These are phyloP conservation scores for Catocala nupta DNA, from an alignment of 2,888 invertebrate species.

Conservation along the genomic window DNA sequence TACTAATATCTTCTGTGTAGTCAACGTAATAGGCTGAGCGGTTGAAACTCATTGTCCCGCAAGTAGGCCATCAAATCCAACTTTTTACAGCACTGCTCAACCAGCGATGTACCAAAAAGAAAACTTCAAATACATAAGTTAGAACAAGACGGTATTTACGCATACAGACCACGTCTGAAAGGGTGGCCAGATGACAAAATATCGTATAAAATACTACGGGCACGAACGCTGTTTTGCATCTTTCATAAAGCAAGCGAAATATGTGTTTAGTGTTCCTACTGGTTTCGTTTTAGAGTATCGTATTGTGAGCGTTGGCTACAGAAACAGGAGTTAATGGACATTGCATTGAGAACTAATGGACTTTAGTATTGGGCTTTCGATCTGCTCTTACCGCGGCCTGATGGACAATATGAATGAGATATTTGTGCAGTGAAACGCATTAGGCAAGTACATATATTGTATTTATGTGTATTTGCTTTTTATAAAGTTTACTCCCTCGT, in stretches of 20 bases:
- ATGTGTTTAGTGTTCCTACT: constrained; percentile 67
- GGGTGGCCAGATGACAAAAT: constrained; percentile 78
- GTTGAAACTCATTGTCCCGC: constrained; percentile 5
- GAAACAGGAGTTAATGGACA: no score
- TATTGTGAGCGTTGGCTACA: constrained; percentile 20
- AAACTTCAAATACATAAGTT: constrained; percentile 51
- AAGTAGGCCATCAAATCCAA: constrained; percentile 14
- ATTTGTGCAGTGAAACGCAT: no score
- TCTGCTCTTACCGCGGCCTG: no score
- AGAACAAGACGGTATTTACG: constrained; percentile 56
- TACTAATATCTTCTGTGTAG: no score
- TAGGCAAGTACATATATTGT: no score
- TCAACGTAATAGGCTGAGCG: background rate
- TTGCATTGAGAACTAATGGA: no score
- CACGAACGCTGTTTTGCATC: constrained; percentile 66
- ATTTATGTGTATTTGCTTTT: no score
- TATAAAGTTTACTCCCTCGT: no score
- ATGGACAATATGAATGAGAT: no score
- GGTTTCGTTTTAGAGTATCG: constrained; percentile 48
- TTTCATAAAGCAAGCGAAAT: constrained; percentile 72
- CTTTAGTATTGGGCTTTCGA: no score
- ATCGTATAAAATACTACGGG: constrained; percentile 74
- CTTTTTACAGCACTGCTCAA: constrained; percentile 12
- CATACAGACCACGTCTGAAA: constrained; percentile 69
- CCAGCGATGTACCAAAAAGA: constrained; percentile 41